These are phyloP conservation scores for Craterocephalus amniculus DNA, from an alignment of 2,797 vertebrate genomes.

Conservation along the genomic window DNA sequence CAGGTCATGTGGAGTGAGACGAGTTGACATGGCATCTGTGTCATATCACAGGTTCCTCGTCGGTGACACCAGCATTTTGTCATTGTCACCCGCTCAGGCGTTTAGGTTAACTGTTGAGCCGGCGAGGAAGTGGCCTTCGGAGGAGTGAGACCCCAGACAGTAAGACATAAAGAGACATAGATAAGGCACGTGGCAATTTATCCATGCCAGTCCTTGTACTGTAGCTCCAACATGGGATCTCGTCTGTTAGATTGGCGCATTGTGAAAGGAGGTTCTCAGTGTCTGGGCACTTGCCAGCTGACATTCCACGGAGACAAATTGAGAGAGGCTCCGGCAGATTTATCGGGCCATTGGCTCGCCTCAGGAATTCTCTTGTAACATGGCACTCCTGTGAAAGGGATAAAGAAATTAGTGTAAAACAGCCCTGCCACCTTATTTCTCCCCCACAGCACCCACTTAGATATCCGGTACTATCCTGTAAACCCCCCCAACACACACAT, in stretches of 20 bases:
- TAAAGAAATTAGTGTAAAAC: constrained; percentile 85
- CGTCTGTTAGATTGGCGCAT: constrained; percentile 80
- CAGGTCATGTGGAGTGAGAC: constrained; percentile 63
- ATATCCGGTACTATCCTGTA: constrained; percentile 47
- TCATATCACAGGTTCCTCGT: constrained; percentile 74
- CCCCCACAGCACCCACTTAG: constrained; percentile 56
- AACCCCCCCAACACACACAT: constrained; percentile 7
- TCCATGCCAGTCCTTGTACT: constrained; percentile 75
- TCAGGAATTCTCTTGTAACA: constrained; percentile 86
- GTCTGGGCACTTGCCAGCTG: constrained; percentile 84
- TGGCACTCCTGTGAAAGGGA: constrained; percentile 84
- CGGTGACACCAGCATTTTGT: constrained; percentile 78
- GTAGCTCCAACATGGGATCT: constrained; percentile 79
- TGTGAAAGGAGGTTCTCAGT: constrained; percentile 82
- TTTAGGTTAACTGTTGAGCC: constrained; percentile 75
- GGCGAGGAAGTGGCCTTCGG: constrained; percentile 73
- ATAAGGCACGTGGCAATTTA: constrained; percentile 81
- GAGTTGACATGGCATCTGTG: constrained; percentile 74
- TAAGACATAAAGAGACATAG: constrained; percentile 76
- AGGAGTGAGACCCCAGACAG: constrained; percentile 67
- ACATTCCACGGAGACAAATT: constrained; percentile 85
- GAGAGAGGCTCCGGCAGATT: constrained; percentile 84
- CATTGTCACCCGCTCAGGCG: constrained; percentile 74
- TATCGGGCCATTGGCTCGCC: constrained; percentile 84
- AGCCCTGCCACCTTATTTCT: constrained; percentile 48